Evolutionary conservation across 2,797 vertebrate genomes (phyloP), one percentile per base, ranked within the genome.

Genomic region (Lates japonicus): DNA sequence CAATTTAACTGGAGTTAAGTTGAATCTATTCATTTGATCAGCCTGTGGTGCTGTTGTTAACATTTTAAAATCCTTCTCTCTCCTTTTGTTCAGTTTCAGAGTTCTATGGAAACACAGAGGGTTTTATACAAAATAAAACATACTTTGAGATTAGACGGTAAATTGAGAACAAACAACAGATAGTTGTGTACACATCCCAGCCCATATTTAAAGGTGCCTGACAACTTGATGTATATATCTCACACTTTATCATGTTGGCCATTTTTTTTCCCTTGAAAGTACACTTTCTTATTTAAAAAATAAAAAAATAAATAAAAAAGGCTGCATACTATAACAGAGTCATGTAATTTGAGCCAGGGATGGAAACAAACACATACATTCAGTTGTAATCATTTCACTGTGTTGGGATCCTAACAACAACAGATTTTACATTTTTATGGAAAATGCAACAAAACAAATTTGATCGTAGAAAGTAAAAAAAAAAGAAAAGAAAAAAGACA

Each of bases 331-430:
- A 2, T 25, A 13, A 54, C 13, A 10, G 25, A 16, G n/a, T 44
- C 22, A 2, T 25, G 1, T n/a, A 17, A 7, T 6, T 54, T 12
- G 29, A 44, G 29, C 17, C 17, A 55, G 16, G 13, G 42, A 22
- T 39, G n/a, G 57, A 72, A 51, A 55, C 49, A 52, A 51, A 39
- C 51, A 63, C 33, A 46, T 29, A 65, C 64, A 51, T 31, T 20
- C 35, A 33, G 7, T 3, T 14, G 16, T 19, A 2, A 9, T 4
- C 1, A 12, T 20, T 59, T 71, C 0, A 44, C 39, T 46, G 25
- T n/a, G n/a, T 55, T 19, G 10, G 1, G 7, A 51, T 51, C 9
- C 3, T 44, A 39, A 64, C 49, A 75, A 55, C 57, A 68, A 13
- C 16, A n/a, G 7, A 29, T 46, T 61, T 52, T 12, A 16, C 1